Conservation (phyloP, 2,797 vertebrate species). For the Acridotheres tristis region DNA sequence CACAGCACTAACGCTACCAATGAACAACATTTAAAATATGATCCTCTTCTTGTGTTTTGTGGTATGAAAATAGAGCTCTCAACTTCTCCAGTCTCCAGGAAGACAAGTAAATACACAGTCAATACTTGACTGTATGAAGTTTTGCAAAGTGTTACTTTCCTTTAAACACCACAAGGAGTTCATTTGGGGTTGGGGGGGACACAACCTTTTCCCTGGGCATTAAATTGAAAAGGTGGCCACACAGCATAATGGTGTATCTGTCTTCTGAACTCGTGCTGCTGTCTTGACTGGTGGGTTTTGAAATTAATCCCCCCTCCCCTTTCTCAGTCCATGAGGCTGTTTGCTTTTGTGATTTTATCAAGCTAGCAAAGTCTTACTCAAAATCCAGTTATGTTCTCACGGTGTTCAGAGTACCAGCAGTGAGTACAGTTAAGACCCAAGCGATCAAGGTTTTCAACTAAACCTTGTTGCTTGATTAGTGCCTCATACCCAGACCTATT, state of each 20-base stretch:
- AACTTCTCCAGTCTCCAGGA: not conserved
- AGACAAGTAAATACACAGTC: not conserved
- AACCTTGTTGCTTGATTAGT: not conserved
- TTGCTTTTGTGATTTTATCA: not conserved
- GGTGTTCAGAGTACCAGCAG: not conserved
- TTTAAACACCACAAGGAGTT: not conserved
- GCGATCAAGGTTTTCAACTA: not conserved
- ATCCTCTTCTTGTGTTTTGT: not conserved
- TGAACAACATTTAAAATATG: not conserved
- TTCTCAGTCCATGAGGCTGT: not conserved
- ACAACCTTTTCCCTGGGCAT: accelerated
- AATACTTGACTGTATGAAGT: not conserved
- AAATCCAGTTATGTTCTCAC: not conserved
- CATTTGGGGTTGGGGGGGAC: too few relatives aligned
- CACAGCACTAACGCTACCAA: not conserved
- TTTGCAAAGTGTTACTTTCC: not conserved
- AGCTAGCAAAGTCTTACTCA: not conserved
- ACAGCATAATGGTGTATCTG: not conserved
- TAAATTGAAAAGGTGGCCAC: not conserved
- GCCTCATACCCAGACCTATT: not conserved
- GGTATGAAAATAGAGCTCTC: not conserved
- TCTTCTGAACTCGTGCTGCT: not conserved
- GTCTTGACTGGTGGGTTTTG: not conserved
- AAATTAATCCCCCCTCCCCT: not conserved
- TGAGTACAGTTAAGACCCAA: not conserved